phyloP scores from a whole-genome alignment of 2,888 invertebrate species.

The Zaprionus obscuricornis region DNA sequence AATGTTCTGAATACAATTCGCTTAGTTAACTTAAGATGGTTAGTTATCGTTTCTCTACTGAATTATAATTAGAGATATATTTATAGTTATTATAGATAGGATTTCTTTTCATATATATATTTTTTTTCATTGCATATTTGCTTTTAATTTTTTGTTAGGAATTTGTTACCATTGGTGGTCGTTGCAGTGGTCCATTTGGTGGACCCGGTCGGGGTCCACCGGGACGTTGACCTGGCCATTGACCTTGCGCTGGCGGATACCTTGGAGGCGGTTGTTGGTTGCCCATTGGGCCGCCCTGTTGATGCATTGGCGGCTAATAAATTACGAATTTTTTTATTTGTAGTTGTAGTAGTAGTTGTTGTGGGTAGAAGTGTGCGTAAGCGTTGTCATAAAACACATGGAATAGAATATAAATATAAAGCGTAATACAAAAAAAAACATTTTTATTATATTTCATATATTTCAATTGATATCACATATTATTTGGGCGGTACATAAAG shows the following conservation, averaged over 20 bases:
- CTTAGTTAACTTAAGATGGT: conserved; percentile 68
- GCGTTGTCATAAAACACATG: conserved; percentile 75
- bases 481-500: conserved; percentile 37
- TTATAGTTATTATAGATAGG: conserved; percentile 22
- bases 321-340: conserved; percentile 59
- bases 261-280: conserved; percentile 85
- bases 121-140: conserved; percentile 14
- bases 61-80: conserved; percentile 28
- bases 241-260: conserved; percentile 83
- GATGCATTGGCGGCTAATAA: conserved; percentile 84
- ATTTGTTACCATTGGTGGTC: conserved; percentile 86
- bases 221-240: conserved; percentile 84
- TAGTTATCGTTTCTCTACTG: conserved; percentile 49
- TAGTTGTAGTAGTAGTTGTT: conserved; percentile 54
- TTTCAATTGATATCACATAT: conserved; percentile 19
- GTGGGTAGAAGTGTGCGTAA: conserved; percentile 73
- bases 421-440: conserved; percentile 76
- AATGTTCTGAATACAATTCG: conserved; percentile 76
- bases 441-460: conserved; percentile 41
- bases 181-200: conserved; percentile 84
- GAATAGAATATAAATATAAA: conserved; percentile 78
- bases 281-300: conserved; percentile 85
- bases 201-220: conserved; percentile 84
- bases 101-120: conserved; percentile 23
- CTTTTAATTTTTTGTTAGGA: conserved; percentile 35